Base-by-base conservation (phyloP, 2,797 vertebrate genomes). In the Chelidonichthys spinosus region DNA sequence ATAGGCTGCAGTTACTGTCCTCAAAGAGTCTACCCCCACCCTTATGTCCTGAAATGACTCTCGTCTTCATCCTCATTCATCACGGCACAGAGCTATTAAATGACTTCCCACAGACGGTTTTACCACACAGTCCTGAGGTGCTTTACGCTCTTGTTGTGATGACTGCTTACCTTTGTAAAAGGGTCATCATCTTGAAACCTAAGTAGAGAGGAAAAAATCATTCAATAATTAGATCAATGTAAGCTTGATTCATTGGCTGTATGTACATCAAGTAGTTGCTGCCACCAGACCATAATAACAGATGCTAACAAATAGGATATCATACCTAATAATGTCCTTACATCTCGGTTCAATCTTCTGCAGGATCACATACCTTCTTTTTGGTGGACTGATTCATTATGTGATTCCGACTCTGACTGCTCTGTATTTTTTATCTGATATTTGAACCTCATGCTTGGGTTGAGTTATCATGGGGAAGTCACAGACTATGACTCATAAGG, bases 401-500 rank as follows among this genome's bases (percentile, higher is more conserved):
- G 42, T 61, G 35, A 58, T 62, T 50, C 39, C 58, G 36, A 17
- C 67, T 76, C 10, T 58, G 54, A 44, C 43, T 8, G 78, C 42
- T 73, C 36, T 36, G 55, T 80, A 44, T 62, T 81, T 72, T 69
- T 63, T 61, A 50, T 72, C 64, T 85, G 84, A 84, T 82, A 85
- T 91, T 86, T 87, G 55, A 73, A 59, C 4, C 53, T 73, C 75
- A 73, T 79, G 88, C 75, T 75, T 54, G 63, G 36, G 32, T 59
- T 40, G 43, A 68, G 47, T 78, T 68, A 79, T 85, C 69, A 83
- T 88, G 87, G 81, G 78, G 89, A 85, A 86, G 67, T 82, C 87
- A 58, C 73, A 87, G 87, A 82, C 82, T 43, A 58, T 91, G 90
- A 93, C 86, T 93, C 90, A 92, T 78, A 71, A 82, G 64, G 75